Evolutionary conservation across 2,113 vertebrate genomes (phyloP), one percentile per base, ranked within the genome.

Genomic region (Sinocyclocheilus anophthalmus): DNA sequence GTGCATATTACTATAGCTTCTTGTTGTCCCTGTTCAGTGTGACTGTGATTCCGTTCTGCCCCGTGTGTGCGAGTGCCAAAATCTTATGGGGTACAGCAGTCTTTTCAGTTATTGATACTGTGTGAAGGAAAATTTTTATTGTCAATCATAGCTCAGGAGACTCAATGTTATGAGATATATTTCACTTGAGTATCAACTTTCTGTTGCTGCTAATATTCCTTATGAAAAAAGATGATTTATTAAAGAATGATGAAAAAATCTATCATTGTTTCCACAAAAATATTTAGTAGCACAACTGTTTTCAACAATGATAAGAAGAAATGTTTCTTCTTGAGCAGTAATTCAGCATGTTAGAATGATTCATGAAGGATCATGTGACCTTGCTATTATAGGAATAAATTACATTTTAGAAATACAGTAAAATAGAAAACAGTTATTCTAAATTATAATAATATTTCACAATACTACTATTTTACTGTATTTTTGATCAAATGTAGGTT

Each of bases 11-110:
- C 24, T 69, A 57, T 72, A 26, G 53, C 81, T 50, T 20, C 67
- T 85, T 48, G 80, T 10, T 75, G 65, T 79, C 82, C 50, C 53
- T 63, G 72, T 61, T 78, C 81, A n/a, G n/a, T 86, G 37, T 85
- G 83, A 85, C 86, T 85, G 76, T 83, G 76, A 83, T 84, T 26
- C 39, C 78, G 33, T 39, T 70, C 39, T 70, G 73, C 84, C 63
- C 78, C 13, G 14, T 42, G 3, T 65, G 22, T 84, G 70, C 45
- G 57, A 82, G 5, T 59, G 84, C 81, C 81, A 83, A 45, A 57
- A 83, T 37, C 61, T 37, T 30, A 6, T 2, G 0, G 39, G 18
- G 39, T 75, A 2, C 42, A 48, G 72, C 30, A 69, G 67, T 69
- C 16, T 69, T 69, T 69, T 37, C 30, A 69, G 30, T 26, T 45